Percentiles rank a stretch among this genome's conserved stretches.
phyloP scores from a whole-genome alignment of 2,888 invertebrate species.

The Epinotia bilunana region DNA sequence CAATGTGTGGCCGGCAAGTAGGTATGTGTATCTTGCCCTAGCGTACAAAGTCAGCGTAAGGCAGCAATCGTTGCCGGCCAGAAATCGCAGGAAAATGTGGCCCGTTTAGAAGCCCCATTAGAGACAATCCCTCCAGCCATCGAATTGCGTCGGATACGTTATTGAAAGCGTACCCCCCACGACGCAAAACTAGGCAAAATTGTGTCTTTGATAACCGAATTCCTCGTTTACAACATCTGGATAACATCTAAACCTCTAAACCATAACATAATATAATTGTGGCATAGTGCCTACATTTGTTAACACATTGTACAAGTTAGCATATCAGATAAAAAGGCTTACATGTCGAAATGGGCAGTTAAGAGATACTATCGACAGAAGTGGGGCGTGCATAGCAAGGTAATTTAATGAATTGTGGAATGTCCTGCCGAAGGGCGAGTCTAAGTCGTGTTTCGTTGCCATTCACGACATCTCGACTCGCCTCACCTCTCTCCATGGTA shows the following conservation, averaged over 20 bases:
- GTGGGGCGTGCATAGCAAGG: slow-evolving; percentile 28
- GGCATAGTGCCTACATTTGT: slow-evolving; percentile 3
- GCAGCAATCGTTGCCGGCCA: too few relatives aligned
- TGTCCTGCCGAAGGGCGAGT: slow-evolving; percentile 24
- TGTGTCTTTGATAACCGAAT: too few relatives aligned
- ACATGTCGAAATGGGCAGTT: slow-evolving; percentile 27
- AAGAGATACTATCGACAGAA: slow-evolving; percentile 30
- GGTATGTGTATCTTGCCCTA: too few relatives aligned
- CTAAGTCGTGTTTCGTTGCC: slow-evolving; percentile 5
- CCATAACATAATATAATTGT: slow-evolving; percentile 3
- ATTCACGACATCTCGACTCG: not conserved
- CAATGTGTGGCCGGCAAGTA: too few relatives aligned
- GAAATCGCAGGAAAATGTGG: too few relatives aligned
- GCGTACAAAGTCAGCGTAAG: too few relatives aligned
- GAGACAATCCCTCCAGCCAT: too few relatives aligned
- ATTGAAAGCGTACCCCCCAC: too few relatives aligned
- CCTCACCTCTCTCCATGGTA: not conserved
- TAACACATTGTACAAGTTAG: slow-evolving; percentile 19
- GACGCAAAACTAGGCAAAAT: too few relatives aligned
- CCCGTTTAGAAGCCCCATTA: too few relatives aligned
- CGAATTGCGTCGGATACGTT: too few relatives aligned
- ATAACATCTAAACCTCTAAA: not conserved
- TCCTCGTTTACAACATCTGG: not conserved
- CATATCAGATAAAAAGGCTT: slow-evolving; percentile 23
- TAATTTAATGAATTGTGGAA: slow-evolving; percentile 17